Conservation (phyloP, 2,888 invertebrate species). For the Agrochola macilenta region DNA sequence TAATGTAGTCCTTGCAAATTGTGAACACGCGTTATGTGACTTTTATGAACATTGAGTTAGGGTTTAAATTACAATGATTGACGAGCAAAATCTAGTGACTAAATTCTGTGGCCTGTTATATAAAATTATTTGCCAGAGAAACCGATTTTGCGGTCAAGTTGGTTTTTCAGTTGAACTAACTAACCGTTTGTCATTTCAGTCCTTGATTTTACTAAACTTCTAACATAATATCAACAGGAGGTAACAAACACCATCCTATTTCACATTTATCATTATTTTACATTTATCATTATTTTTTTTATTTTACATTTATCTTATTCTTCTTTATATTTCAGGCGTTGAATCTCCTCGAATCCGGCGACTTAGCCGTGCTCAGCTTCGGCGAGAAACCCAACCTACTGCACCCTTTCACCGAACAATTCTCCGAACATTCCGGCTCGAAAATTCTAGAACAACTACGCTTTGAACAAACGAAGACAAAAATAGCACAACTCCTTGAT, state of each 20-base stretch:
- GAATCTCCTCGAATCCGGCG: slow-evolving; percentile 97
- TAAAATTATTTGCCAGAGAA: neutral
- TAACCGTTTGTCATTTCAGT: neutral
- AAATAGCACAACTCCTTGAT: slow-evolving; percentile 95
- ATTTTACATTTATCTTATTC: too few species aligned
- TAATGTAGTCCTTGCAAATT: neutral
- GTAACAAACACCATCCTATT: too few species aligned
- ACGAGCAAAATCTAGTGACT: neutral
- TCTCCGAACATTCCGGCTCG: slow-evolving; percentile 96
- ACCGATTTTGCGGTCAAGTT: neutral
- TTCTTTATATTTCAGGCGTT: slow-evolving; percentile 91
- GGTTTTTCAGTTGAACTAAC: neutral
- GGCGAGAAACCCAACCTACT: slow-evolving; percentile 96
- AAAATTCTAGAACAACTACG: slow-evolving; percentile 95
- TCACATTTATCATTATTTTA: too few species aligned
- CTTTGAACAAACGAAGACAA: slow-evolving; percentile 97
- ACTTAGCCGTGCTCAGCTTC: slow-evolving; percentile 97
- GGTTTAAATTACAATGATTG: neutral
- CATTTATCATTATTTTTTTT: too few species aligned
- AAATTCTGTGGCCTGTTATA: neutral
- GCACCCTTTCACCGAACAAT: slow-evolving; percentile 96
- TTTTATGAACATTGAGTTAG: neutral
- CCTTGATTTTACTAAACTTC: neutral
- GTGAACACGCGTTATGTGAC: neutral
- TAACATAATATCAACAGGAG: neutral